Percentiles rank a stretch among this genome's conserved stretches.
Conservation (phyloP, 2,888 invertebrate species). For the Didymodactylos carnosus region DNA sequence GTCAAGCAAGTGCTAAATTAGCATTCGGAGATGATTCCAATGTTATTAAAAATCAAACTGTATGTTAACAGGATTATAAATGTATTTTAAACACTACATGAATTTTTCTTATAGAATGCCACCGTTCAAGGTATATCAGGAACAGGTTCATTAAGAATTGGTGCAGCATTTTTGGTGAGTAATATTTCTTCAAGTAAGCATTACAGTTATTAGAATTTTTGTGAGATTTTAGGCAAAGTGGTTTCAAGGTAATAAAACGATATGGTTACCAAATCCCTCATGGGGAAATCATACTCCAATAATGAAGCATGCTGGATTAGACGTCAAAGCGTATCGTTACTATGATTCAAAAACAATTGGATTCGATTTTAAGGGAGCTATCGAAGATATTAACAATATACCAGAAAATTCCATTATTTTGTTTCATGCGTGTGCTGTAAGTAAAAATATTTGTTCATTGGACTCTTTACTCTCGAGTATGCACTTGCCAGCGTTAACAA, state of each 20-base stretch:
- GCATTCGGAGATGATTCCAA: constrained; percentile 63
- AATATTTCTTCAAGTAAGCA: no score
- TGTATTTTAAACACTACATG: neutral
- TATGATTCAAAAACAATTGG: constrained; percentile 79
- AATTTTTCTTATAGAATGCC: constrained; percentile 40
- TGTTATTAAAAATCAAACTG: constrained; percentile 49
- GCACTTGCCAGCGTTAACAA: no score
- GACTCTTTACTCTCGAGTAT: no score
- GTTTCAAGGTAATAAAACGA: constrained; percentile 48
- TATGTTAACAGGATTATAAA: constrained; percentile 27
- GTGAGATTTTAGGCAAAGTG: constrained; percentile 22
- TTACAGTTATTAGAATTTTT: no score
- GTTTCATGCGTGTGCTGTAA: constrained; percentile 69
- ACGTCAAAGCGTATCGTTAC: constrained; percentile 72
- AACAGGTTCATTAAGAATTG: constrained; percentile 82
- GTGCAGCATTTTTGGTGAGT: constrained; percentile 60
- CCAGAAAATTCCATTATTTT: constrained; percentile 71
- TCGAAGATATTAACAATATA: constrained; percentile 81
- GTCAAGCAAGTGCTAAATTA: constrained; percentile 57
- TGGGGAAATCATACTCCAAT: constrained; percentile 97
- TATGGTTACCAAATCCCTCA: constrained; percentile 70
- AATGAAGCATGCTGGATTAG: constrained; percentile 57
- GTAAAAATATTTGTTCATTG: neutral
- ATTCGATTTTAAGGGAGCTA: constrained; percentile 66
- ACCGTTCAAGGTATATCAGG: constrained; percentile 74